Evolutionary conservation across 2,113 vertebrate species (phyloP).

Genomic region (Gavialis gangeticus): DNA sequence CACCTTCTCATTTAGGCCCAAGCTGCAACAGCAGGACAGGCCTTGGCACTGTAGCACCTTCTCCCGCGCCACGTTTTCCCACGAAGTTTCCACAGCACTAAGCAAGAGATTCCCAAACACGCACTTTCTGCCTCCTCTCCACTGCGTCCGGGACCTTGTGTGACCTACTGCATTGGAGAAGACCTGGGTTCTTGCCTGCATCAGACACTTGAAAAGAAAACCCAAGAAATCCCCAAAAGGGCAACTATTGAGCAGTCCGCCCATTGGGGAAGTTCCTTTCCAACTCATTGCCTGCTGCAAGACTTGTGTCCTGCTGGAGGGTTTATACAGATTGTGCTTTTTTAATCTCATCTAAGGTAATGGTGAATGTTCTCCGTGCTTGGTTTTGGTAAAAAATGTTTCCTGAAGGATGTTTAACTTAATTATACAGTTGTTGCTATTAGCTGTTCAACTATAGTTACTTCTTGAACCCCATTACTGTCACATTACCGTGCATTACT

Average conservation of each 20-base stretch:
- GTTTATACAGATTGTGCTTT: slow-evolving; percentile 58
- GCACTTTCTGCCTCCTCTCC: too few relatives aligned
- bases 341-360: slow-evolving; percentile 49
- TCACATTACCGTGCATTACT: not conserved
- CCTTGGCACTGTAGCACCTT: not conserved
- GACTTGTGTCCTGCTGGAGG: slow-evolving; percentile 34
- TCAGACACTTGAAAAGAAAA: fast-evolving
- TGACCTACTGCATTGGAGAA: too few relatives aligned
- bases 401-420: slow-evolving; percentile 66
- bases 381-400: slow-evolving; percentile 50
- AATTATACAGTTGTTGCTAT: slow-evolving; percentile 61
- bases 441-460: slow-evolving; percentile 46
- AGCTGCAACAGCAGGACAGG: not conserved
- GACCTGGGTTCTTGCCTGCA: not conserved
- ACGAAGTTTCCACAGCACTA: not conserved
- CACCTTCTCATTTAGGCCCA: not conserved
- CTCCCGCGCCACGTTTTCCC: not conserved
- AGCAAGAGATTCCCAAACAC: not conserved
- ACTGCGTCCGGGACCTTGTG: too few relatives aligned
- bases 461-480: slow-evolving; percentile 60
- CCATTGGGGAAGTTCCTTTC: not conserved
- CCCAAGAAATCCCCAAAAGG: not conserved
- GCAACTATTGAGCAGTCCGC: not conserved
- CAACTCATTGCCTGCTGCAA: not conserved
- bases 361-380: slow-evolving; percentile 7